Percentiles rank a stretch among this genome's conserved stretches.
phyloP scores from a whole-genome alignment of 2,113 vertebrate species.

The Pomatorhinus ruficollis region DNA sequence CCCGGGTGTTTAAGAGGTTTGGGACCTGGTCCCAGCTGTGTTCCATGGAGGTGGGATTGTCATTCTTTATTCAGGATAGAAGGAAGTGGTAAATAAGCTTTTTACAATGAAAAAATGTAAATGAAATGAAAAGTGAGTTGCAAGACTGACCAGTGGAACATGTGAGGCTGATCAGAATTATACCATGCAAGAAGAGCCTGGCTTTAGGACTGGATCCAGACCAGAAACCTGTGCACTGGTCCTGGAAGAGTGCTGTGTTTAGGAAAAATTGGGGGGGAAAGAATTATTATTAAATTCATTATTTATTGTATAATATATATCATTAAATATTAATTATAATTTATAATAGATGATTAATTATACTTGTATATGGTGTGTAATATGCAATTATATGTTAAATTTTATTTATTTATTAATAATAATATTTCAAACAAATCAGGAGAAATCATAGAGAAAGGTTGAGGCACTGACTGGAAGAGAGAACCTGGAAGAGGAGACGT shows the following conservation, averaged over 20 bases:
- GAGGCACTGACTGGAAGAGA: background rate
- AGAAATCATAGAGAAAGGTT: background rate
- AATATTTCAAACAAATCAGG: background rate
- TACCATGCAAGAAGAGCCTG: background rate
- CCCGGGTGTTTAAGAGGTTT: rapidly evolving
- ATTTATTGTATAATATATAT: background rate
- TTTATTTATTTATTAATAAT: background rate
- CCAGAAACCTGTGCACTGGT: background rate
- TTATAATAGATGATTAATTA: background rate
- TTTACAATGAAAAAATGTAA: background rate
- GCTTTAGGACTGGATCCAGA: background rate
- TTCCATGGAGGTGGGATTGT: background rate
- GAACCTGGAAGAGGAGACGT: background rate
- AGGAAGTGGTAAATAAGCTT: background rate
- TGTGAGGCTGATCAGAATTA: background rate
- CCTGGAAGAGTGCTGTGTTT: background rate
- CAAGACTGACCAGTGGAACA: background rate
- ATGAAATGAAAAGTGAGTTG: background rate
- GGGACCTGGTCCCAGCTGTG: background rate
- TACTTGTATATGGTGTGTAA: too few species aligned
- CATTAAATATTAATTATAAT: background rate
- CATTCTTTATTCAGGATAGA: background rate
- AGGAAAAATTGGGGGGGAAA: background rate
- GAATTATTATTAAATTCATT: background rate
- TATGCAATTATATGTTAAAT: background rate